These are phyloP conservation scores for Etheostoma nigrum DNA, from an alignment of 2,797 vertebrate species.

Conservation along the genomic window DNA sequence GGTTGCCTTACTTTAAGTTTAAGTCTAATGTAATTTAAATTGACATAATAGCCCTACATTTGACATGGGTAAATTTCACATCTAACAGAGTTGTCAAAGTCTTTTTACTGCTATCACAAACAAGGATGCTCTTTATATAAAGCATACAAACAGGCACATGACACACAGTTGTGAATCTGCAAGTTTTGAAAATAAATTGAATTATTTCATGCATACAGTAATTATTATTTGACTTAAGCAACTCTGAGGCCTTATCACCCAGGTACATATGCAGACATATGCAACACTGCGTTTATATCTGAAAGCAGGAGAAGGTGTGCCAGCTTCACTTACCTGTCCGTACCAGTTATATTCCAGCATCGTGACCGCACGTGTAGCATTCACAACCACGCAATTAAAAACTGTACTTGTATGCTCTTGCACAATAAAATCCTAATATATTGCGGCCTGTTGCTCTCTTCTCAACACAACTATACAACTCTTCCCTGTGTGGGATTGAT, in stretches of 20 bases:
- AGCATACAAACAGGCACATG: conserved; percentile 18
- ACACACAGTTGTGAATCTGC: not conserved
- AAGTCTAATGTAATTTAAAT: conserved; percentile 26
- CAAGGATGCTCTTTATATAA: conserved; percentile 22
- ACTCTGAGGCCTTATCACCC: not conserved
- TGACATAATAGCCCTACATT: conserved; percentile 2
- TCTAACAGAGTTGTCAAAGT: conserved; percentile 12
- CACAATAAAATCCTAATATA: conserved; percentile 2
- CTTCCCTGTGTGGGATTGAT: conserved; percentile 79
- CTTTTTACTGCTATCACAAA: conserved; percentile 13
- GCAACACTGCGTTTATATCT: not conserved
- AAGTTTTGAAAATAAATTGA: not conserved
- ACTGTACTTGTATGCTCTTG: not conserved
- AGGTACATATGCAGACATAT: not conserved
- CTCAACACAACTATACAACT: conserved; percentile 74
- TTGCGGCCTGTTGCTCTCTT: conserved; percentile 72
- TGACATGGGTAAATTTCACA: conserved; percentile 1
- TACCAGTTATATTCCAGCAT: conserved; percentile 99
- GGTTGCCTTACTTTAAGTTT: conserved; percentile 11
- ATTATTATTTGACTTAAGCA: not conserved
- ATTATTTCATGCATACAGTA: not conserved
- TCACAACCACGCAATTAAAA: conserved; percentile 22
- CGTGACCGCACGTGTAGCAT: conserved; percentile 67
- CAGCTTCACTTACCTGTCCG: conserved; percentile 92
- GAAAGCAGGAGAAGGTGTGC: conserved; percentile 32